A percentile compares a stretch with the other conserved stretches of the same genome.
phyloP scores from a whole-genome alignment of 2,113 vertebrate species.

The Chrysochloris asiatica region DNA sequence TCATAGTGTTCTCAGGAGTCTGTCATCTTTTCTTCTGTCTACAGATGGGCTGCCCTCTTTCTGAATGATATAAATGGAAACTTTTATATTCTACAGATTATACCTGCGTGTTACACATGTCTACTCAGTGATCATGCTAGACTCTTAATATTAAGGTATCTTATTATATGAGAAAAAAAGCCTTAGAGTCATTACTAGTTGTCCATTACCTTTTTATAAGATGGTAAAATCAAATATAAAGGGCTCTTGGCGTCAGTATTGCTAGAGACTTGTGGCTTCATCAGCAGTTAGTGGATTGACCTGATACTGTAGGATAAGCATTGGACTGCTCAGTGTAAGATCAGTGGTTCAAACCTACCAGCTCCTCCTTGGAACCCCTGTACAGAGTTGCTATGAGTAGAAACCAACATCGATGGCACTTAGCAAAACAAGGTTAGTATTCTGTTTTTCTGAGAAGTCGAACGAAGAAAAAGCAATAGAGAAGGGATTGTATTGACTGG shows the following conservation, averaged over 20 bases:
- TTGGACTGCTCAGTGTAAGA: no score
- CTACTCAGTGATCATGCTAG: background rate
- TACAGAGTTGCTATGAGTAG: no score
- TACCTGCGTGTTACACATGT: fast-evolving
- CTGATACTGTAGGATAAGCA: background rate
- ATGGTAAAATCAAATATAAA: background rate
- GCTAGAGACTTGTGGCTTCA: background rate
- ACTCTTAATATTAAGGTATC: background rate
- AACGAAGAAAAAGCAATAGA: background rate
- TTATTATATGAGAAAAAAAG: background rate
- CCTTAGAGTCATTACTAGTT: background rate
- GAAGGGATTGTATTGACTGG: background rate
- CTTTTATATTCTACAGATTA: background rate
- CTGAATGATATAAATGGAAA: background rate
- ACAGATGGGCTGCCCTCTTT: background rate
- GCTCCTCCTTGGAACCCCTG: no score
- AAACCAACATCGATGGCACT: no score
- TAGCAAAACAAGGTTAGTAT: background rate
- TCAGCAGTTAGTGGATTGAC: background rate
- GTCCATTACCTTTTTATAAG: background rate
- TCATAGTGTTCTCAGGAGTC: background rate
- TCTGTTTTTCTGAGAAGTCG: background rate
- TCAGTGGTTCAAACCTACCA: no score
- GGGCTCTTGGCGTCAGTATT: background rate
- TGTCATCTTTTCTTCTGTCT: background rate